Evolutionary conservation across 2,113 vertebrate genomes (phyloP).

Genomic region (Stomatorhinus ivindoensis): DNA sequence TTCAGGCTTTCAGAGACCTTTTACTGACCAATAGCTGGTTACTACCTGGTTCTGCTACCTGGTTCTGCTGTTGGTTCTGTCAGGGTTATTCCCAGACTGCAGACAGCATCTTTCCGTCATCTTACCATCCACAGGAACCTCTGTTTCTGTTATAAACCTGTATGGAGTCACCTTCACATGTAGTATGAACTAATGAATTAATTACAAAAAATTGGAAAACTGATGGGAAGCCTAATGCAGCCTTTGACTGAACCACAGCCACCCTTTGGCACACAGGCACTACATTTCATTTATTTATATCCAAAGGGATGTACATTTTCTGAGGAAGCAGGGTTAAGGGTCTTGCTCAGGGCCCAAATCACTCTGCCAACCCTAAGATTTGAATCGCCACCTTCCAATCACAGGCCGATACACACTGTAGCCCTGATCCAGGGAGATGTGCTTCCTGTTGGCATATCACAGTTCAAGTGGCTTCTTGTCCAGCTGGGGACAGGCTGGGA

Average conservation of each 20-base stretch:
- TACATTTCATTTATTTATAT: neutral
- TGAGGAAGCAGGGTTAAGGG: neutral
- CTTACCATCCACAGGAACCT: neutral
- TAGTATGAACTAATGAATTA: neutral
- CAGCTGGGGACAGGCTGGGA: neutral
- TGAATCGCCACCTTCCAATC: neutral
- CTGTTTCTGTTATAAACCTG: neutral
- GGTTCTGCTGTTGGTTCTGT: neutral
- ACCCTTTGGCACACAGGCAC: neutral
- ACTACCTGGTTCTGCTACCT: neutral
- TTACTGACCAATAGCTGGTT: neutral
- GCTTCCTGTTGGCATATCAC: neutral
- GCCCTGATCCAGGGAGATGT: neutral
- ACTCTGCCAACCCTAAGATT: neutral
- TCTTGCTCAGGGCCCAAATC: neutral
- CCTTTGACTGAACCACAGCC: neutral
- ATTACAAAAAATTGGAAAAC: neutral
- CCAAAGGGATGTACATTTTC: neutral
- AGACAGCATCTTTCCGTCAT: neutral
- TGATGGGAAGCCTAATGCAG: neutral
- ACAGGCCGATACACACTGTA: neutral
- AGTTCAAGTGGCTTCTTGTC: constrained; percentile 4
- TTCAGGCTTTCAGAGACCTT: neutral
- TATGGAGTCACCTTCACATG: neutral
- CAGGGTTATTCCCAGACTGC: neutral